Conservation (phyloP, 2,888 invertebrate genomes). For the Venusia cambrica region DNA sequence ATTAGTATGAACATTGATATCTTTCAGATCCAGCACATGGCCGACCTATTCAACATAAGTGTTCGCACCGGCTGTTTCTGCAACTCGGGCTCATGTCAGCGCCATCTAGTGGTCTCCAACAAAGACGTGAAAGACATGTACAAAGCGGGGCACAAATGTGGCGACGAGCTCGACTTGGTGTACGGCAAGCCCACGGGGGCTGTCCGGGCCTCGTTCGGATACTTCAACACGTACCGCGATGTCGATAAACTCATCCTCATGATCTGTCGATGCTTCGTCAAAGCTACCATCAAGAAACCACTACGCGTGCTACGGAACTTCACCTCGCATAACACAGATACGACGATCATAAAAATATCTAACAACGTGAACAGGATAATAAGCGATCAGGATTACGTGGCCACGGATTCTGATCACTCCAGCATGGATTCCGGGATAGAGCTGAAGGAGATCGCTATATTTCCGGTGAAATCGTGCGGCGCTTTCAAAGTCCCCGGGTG, state of each 20-base stretch:
- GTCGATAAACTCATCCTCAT: conserved; percentile 86
- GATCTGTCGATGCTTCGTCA: conserved; percentile 88
- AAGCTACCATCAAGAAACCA: conserved; percentile 44
- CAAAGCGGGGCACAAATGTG: conserved; percentile 94
- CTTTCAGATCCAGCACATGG: conserved; percentile 91
- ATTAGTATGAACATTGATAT: no score
- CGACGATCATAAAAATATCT: conserved; percentile 22
- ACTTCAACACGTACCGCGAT: conserved; percentile 89
- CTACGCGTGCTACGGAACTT: conserved; percentile 46
- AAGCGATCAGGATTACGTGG: conserved; percentile 33
- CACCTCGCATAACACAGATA: conserved; percentile 28
- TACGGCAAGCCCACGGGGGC: conserved; percentile 95
- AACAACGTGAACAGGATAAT: conserved; percentile 34
- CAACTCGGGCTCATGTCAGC: conserved; percentile 96
- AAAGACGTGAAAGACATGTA: conserved; percentile 88
- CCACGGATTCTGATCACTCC: conserved; percentile 24
- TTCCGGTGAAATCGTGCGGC: conserved; percentile 96
- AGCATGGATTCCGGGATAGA: conserved; percentile 39
- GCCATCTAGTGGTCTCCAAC: conserved; percentile 85
- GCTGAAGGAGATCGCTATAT: conserved; percentile 78
- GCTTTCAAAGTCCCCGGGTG: conserved; percentile 87
- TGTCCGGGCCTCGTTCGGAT: conserved; percentile 95
- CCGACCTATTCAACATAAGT: conserved; percentile 91
- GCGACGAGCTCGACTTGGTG: conserved; percentile 92
- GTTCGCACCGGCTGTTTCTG: conserved; percentile 97